Evolutionary conservation across 1,140 invertebrate species (phyloP), one percentile per base, ranked within the genome.

Genomic region (Lordiphosa stackelbergi): DNA sequence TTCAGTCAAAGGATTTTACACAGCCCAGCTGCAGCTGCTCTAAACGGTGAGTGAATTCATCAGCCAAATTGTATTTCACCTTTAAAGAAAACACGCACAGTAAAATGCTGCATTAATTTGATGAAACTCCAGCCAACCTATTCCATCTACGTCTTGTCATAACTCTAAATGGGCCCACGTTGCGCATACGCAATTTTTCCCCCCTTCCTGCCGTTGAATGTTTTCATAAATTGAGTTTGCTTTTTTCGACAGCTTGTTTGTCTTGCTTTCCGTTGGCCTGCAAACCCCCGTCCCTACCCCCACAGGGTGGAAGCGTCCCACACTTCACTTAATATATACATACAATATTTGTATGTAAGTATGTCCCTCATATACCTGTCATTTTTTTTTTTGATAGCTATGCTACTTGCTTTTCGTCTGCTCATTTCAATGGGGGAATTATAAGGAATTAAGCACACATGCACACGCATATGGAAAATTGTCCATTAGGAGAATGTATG

Each of bases 151-250:
- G n/a, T 10, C 35, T 36, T 63, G 62, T 19, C 42, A 5, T 58
- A 49, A 52, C 54, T 66, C 59, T 47, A 61, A 58, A 72, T 40
- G 60, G 58, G 58, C 41, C 59, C 63, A 75, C 71, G 62, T 55
- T 68, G 75, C 75, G 74, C 51, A 75, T 65, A 79, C 66, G 71
- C 70, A 74, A 68, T 81, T 69, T 81, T 78, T 45, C 31, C 35
- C 16, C 52, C 19, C 19, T 3, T 19, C 19, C 19, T 19, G 19
- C 19, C 19, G 3, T 4, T 59, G 61, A 66, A 46, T 56, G 66
- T 73, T 81, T 71, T 79, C 75, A 83, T 71, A 79, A 75, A 79
- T 79, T 81, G 77, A 69, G 71, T 75, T 79, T 79, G 73, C 71
- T 75, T 62, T 81, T 70, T 81, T 74, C 62, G 57, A 66, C 73